Evolutionary conservation across 2,113 vertebrate species (phyloP), one percentile per base, ranked within the genome.

Genomic region (Oxyura jamaicensis): DNA sequence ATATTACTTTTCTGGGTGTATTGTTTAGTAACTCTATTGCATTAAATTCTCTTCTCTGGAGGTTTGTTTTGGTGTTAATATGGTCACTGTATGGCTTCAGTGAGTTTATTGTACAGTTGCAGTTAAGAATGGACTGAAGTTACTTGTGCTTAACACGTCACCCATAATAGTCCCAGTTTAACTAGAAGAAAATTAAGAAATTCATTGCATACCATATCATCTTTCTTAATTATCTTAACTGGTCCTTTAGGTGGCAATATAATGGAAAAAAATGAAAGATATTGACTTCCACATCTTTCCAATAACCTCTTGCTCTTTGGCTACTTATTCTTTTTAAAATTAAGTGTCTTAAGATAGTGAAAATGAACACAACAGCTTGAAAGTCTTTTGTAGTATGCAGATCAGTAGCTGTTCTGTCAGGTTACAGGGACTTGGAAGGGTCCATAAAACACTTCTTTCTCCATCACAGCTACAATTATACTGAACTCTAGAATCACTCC

Each of bases 261-360:
- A 91, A 93, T 66, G 39, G 42, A 83, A 88, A 83, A 86, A 81
- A 65, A 75, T 39, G 68, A 94, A 62, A 39, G 78, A 68, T 90
- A 96, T 63, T 74, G 85, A 77, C 65, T 88, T 36, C 19, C 31
- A 68, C 31, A 55, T 93, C 63, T 88, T 83, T 78, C 75, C 60
- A 59, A 78, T 90, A 82, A 88, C 67, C 75, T 90, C 39, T 79
- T 65, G 72, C 69, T 96, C 90, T 35, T 91, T 94, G 55, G 21
- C 25, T 88, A 36, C 41, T 85, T 87, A 58, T 22, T 89, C 69
- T 72, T 91, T 72, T 44, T 63, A 75, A 67, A 41, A 86, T 44
- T 8, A 93, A 83, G 68, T 75, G 39, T 65, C 68, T 88, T 14
- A 13, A 63, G 42, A 39, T 83, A 52, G 67, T 80, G 75, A 74